phyloP scores from a whole-genome alignment of 2,888 invertebrate genomes.

The Aspidapion aeneum region DNA sequence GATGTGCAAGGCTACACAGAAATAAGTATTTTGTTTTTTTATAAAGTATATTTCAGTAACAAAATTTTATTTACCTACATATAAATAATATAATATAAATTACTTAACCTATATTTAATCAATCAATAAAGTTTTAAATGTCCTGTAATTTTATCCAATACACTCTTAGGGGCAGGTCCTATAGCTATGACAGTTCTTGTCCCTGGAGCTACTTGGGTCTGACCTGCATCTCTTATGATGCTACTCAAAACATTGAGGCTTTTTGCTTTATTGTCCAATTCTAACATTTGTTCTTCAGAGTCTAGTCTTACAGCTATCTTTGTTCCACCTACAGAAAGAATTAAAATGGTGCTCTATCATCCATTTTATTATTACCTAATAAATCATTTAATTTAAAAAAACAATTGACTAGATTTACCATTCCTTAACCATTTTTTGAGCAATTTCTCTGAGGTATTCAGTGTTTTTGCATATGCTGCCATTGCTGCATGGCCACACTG shows the following conservation, averaged over 20 bases:
- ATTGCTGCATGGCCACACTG: slow-evolving; percentile 96
- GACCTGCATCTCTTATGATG: slow-evolving; percentile 85
- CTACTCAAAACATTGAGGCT: slow-evolving; percentile 67
- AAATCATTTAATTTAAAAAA: too few relatives aligned
- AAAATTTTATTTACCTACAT: too few relatives aligned
- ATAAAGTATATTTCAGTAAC: too few relatives aligned
- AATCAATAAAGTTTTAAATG: slow-evolving; percentile 83
- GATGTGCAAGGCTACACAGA: too few relatives aligned
- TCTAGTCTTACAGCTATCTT: slow-evolving; percentile 86
- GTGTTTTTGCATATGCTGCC: slow-evolving; percentile 73
- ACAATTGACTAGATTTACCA: slow-evolving; percentile 28
- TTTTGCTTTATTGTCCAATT: slow-evolving; percentile 67
- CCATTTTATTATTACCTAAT: neutral
- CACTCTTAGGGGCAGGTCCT: slow-evolving; percentile 80
- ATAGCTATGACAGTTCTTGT: slow-evolving; percentile 87
- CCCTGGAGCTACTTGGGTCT: slow-evolving; percentile 88
- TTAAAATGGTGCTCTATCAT: too few relatives aligned
- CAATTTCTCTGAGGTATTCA: slow-evolving; percentile 58
- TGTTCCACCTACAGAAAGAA: slow-evolving; percentile 61
- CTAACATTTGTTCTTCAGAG: slow-evolving; percentile 67
- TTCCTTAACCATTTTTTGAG: slow-evolving; percentile 54
- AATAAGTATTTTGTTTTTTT: too few relatives aligned
- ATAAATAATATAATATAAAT: too few relatives aligned
- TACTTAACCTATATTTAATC: too few relatives aligned
- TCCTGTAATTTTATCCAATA: slow-evolving; percentile 80